Evolutionary conservation across 2,797 vertebrate species (phyloP).

Genomic region (Cuniculus paca): DNA sequence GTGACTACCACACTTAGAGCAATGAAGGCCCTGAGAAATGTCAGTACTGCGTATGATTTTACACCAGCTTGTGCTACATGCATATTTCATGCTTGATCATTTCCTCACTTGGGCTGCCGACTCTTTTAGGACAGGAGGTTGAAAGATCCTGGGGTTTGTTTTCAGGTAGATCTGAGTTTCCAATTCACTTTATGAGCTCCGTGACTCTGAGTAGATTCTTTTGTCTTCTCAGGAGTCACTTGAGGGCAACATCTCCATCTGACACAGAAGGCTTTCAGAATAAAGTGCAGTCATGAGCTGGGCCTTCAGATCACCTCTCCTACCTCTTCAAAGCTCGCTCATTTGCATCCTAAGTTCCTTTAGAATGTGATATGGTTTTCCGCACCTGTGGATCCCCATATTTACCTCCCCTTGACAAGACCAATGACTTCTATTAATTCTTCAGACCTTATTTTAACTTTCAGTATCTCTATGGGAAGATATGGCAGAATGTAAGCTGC

Average conservation of each 20-base stretch:
- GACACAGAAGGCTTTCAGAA: background rate
- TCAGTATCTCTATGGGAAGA: background rate
- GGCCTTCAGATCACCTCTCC: background rate
- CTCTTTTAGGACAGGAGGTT: slow-evolving; percentile 2
- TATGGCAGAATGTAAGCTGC: background rate
- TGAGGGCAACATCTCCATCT: background rate
- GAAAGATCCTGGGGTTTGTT: background rate
- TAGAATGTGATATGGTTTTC: background rate
- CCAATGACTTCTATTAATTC: background rate
- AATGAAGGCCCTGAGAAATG: slow-evolving; percentile 50
- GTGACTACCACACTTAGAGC: background rate
- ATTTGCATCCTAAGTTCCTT: background rate
- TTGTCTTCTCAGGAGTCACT: background rate
- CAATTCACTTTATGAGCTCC: background rate
- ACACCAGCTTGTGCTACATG: background rate
- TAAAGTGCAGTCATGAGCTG: background rate
- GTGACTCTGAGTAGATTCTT: background rate
- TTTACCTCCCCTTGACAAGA: background rate
- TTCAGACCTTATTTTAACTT: background rate
- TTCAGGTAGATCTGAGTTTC: background rate
- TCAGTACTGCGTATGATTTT: background rate
- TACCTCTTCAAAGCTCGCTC: background rate
- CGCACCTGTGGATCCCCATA: background rate
- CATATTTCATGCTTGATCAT: background rate
- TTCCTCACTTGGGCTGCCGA: background rate